These are phyloP conservation scores for Macrophya annulata DNA, from an alignment of 2,888 invertebrate genomes.

Conservation along the genomic window DNA sequence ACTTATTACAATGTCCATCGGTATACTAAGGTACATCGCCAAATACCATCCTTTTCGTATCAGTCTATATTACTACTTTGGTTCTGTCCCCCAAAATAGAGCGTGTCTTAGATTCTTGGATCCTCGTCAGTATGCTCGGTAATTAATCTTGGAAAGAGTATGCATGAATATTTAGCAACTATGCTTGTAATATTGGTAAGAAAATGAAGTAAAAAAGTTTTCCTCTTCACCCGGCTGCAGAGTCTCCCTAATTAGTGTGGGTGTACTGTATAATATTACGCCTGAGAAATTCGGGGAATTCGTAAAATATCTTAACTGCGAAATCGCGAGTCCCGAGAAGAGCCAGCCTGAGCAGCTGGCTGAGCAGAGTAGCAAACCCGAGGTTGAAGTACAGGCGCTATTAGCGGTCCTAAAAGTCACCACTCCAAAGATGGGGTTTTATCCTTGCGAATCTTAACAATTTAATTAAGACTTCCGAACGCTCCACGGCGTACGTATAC, in stretches of 20 bases:
- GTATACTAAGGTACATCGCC: neutral
- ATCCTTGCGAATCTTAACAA: conserved; percentile 8
- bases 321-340: conserved; percentile 15
- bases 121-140: neutral
- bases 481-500: conserved; percentile 5
- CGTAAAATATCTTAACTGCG: neutral
- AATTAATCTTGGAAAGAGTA: neutral
- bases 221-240: neutral
- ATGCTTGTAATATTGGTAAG: neutral
- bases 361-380: neutral
- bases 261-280: neutral
- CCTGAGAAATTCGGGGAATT: conserved; percentile 20
- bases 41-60: neutral
- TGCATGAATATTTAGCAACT: neutral
- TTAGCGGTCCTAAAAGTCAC: conserved; percentile 23
- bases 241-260: neutral
- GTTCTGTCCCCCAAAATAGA: neutral
- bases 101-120: neutral
- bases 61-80: neutral
- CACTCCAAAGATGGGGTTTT: neutral
- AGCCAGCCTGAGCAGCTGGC: neutral
- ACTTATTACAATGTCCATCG: neutral
- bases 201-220: neutral
- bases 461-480: neutral
- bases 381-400: neutral